Evolutionary conservation across 2,888 invertebrate genomes (phyloP), one percentile per base, ranked within the genome.

Genomic region (Hirtodrosophila histrioides): DNA sequence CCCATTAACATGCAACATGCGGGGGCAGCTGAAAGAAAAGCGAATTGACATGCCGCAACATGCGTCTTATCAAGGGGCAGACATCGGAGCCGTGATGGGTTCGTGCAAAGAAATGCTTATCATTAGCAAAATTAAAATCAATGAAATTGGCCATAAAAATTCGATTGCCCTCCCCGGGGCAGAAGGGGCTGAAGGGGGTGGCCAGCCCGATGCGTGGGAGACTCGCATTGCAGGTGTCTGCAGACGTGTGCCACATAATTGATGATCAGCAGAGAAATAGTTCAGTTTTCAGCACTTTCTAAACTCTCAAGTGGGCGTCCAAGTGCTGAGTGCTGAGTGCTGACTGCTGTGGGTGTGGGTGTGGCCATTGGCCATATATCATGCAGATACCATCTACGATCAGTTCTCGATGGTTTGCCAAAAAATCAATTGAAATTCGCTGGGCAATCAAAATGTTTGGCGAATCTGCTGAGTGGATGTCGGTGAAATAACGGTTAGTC

Each of bases 61-160:
- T 67, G 73, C 78, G 44, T 55, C 57, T 75, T 83, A 77, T 80
- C 77, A 62, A 51, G 58, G 41, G 55, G 55, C 54, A 50, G 50
- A 12, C 61, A 76, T 76, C 74, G 51, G 40, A 51, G 24, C 17
- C 12, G 44, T 45, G 27, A 37, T 41, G 31, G 39, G 50, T 71
- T 65, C 83, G 81, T 79, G 80, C 81, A 75, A 79, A 83, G 81
- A 82, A 83, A 83, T 60, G 77, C 75, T 83, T 82, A 85, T 83
- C 85, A 83, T 83, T 82, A 85, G 82, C 82, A 85, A 83, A 83
- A 83, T 85, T 85, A 75, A 85, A 83, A 85, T 85, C 82, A 83
- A 85, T 83, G 82, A 85, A 84, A 83, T 81, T 85, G 87, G 75
- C 80, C 76, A 82, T 86, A 80, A 82, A 86, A 82, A 76, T 78